Percentiles rank a stretch among this genome's conserved stretches.
Evolutionary conservation across 1,140 invertebrate genomes (phyloP).

Genomic region (Lamellibrachia luymesi): DNA sequence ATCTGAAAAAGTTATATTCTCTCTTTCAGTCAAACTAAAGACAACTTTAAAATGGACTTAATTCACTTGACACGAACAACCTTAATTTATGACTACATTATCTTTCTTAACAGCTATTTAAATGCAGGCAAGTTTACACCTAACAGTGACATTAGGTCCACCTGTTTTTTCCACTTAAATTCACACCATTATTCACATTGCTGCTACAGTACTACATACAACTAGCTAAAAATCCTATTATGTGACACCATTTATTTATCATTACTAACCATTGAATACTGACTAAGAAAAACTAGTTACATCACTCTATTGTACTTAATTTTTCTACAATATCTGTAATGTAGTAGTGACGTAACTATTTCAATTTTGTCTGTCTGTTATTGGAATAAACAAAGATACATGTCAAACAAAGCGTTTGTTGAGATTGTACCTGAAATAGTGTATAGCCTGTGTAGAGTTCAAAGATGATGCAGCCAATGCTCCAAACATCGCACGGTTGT

Average conservation of each 20-base stretch:
- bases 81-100: too few relatives aligned
- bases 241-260: too few relatives aligned
- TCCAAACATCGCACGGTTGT: slow-evolving; percentile 99
- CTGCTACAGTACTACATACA: too few relatives aligned
- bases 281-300: background rate
- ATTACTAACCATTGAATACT: background rate
- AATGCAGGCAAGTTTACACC: too few relatives aligned
- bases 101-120: too few relatives aligned
- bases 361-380: background rate
- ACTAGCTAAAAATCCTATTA: too few relatives aligned
- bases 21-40: background rate
- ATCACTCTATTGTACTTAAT: too few relatives aligned
- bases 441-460: slow-evolving; percentile 98
- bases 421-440: slow-evolving; percentile 72
- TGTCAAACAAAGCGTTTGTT: background rate
- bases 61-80: too few relatives aligned
- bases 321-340: background rate
- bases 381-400: too few relatives aligned
- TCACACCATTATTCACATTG: too few relatives aligned
- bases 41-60: background rate
- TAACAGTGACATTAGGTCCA: too few relatives aligned
- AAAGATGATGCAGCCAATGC: slow-evolving; percentile 98
- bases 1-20: background rate
- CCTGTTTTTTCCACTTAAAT: too few relatives aligned
- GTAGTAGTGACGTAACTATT: background rate